phyloP scores from a whole-genome alignment of 2,797 vertebrate species.

The Labroides dimidiatus region DNA sequence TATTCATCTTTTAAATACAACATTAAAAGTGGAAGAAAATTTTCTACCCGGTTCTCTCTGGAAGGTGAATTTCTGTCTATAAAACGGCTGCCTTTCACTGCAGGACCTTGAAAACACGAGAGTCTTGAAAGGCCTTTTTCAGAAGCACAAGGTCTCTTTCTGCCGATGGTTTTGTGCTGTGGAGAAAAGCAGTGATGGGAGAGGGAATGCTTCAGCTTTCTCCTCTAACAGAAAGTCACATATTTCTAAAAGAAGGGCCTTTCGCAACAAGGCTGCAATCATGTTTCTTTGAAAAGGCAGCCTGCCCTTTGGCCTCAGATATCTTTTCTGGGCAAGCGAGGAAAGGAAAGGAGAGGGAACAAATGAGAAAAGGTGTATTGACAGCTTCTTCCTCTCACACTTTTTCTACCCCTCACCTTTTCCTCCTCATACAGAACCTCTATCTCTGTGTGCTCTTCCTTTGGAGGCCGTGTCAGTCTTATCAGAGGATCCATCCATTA shows the following conservation, averaged over 20 bases:
- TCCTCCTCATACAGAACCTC: slow-evolving; percentile 40
- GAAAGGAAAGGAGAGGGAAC: slow-evolving; percentile 50
- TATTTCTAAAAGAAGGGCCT: slow-evolving; percentile 80
- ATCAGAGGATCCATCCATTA: slow-evolving; percentile 37
- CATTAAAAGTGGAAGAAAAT: neutral
- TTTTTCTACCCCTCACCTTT: slow-evolving; percentile 48
- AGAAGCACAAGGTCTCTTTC: slow-evolving; percentile 73
- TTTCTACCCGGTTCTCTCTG: slow-evolving; percentile 29
- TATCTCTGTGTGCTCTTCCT: slow-evolving; percentile 25
- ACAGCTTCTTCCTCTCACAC: slow-evolving; percentile 52
- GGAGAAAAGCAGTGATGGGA: slow-evolving; percentile 65
- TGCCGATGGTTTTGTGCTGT: slow-evolving; percentile 64
- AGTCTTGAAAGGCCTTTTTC: slow-evolving; percentile 68
- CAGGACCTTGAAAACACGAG: slow-evolving; percentile 70
- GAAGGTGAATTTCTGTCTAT: slow-evolving; percentile 46
- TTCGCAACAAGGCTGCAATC: slow-evolving; percentile 81
- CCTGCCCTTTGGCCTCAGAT: slow-evolving; percentile 74
- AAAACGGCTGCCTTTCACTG: slow-evolving; percentile 56
- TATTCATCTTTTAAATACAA: neutral
- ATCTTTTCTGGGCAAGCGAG: slow-evolving; percentile 61
- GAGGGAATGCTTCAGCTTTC: slow-evolving; percentile 70
- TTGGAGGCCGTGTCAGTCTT: slow-evolving; percentile 42
- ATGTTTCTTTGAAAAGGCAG: slow-evolving; percentile 77
- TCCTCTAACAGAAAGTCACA: slow-evolving; percentile 72
- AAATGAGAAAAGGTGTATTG: slow-evolving; percentile 55